These are phyloP conservation scores for Proteles cristata DNA, from an alignment of 2,113 vertebrate genomes.

Conservation along the genomic window DNA sequence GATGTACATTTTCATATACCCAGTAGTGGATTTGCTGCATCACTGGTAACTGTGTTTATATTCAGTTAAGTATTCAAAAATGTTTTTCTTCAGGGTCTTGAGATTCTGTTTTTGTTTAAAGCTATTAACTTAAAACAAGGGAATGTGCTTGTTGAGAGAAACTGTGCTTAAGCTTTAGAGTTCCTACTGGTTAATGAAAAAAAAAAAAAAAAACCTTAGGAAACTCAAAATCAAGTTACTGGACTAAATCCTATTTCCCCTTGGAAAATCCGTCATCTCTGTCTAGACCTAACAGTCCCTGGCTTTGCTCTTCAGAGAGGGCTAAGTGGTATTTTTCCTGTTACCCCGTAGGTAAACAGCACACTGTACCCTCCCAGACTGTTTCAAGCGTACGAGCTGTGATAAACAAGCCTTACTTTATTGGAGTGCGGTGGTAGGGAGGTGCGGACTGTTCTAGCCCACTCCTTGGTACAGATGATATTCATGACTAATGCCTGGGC, in stretches of 20 bases:
- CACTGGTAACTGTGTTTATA: neutral
- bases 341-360: slow-evolving; percentile 51
- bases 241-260: neutral
- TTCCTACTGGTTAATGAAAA: neutral
- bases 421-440: neutral
- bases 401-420: slow-evolving; percentile 45
- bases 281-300: neutral
- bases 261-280: neutral
- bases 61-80: neutral
- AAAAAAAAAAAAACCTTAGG: neutral
- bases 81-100: neutral
- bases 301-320: neutral
- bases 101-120: slow-evolving; percentile 30
- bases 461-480: slow-evolving; percentile 43
- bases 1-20: neutral
- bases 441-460: neutral
- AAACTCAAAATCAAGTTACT: neutral
- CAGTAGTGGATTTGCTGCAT: neutral
- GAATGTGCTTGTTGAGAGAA: neutral
- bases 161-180: neutral
- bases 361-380: neutral
- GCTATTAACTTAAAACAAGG: neutral
- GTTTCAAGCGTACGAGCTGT: neutral
- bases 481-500: slow-evolving; percentile 68
- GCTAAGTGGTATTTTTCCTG: neutral